These are phyloP conservation scores for Thryonomys swinderianus DNA, from an alignment of 2,113 vertebrate species.

Conservation along the genomic window DNA sequence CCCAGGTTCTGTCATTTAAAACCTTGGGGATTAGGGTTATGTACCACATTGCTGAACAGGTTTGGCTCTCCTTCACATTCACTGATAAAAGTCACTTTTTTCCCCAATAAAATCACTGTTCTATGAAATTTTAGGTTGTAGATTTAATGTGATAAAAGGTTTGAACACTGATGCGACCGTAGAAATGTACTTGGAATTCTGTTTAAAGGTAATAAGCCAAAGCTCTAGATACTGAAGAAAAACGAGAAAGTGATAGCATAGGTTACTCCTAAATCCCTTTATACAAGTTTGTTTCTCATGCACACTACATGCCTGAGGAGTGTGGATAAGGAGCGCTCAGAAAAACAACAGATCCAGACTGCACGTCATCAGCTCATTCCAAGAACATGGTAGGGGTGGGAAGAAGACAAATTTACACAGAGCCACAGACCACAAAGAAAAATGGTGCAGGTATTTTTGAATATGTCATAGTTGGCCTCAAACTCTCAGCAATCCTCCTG, in stretches of 20 bases:
- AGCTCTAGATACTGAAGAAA: background rate
- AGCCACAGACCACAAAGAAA: background rate
- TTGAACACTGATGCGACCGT: background rate
- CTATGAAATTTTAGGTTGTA: background rate
- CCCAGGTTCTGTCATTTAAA: background rate
- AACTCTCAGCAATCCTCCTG: too few relatives aligned
- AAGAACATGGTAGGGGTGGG: background rate
- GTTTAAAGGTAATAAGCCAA: background rate
- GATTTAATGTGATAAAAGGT: background rate
- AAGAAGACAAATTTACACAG: background rate
- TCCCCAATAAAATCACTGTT: background rate
- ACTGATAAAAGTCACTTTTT: background rate
- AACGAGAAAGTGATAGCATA: background rate
- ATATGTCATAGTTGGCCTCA: background rate
- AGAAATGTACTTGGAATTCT: background rate
- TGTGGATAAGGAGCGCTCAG: background rate
- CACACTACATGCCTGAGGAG: background rate
- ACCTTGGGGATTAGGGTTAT: background rate
- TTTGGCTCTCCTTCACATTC: too few relatives aligned
- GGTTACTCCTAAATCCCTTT: background rate
- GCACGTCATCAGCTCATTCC: background rate
- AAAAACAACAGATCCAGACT: background rate
- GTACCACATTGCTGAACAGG: background rate
- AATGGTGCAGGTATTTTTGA: background rate
- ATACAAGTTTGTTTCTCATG: background rate